Evolutionary conservation across 2,113 vertebrate species (phyloP).

Genomic region (Herpailurus yagouaroundi): DNA sequence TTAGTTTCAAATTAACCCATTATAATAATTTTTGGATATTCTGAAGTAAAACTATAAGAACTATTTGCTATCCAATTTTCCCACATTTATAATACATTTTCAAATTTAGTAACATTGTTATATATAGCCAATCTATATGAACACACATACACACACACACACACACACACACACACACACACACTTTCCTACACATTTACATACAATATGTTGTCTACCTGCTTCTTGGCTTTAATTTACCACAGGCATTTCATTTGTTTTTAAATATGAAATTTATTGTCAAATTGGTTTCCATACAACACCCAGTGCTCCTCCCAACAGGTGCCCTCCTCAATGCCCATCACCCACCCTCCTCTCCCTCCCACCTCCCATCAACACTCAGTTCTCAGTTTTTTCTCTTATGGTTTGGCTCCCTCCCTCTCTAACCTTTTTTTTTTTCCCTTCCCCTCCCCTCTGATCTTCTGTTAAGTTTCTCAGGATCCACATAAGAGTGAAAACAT

Average conservation of each 20-base stretch:
- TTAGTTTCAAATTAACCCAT: background rate
- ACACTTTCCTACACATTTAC: rapidly evolving
- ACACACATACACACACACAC: background rate
- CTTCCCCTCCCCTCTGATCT: too few species aligned
- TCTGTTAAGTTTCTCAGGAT: too few species aligned
- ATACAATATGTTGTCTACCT: background rate
- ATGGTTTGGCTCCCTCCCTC: too few species aligned
- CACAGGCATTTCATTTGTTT: background rate
- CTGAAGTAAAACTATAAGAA: background rate
- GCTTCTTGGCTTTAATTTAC: background rate
- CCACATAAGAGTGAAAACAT: too few species aligned
- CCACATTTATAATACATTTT: background rate
- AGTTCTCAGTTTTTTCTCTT: too few species aligned
- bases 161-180: background rate
- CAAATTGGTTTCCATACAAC: too few species aligned
- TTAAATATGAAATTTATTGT: too few species aligned
- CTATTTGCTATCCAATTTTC: background rate
- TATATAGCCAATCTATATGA: background rate
- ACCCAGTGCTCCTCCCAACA: too few species aligned
- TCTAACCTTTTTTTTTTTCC: too few species aligned
- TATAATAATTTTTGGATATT: background rate
- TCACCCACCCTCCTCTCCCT: too few species aligned
- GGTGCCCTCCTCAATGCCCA: too few species aligned
- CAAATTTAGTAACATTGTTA: background rate
- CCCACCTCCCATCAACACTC: too few species aligned